Evolutionary conservation across 2,797 vertebrate genomes (phyloP).

Genomic region (Catharus ustulatus): DNA sequence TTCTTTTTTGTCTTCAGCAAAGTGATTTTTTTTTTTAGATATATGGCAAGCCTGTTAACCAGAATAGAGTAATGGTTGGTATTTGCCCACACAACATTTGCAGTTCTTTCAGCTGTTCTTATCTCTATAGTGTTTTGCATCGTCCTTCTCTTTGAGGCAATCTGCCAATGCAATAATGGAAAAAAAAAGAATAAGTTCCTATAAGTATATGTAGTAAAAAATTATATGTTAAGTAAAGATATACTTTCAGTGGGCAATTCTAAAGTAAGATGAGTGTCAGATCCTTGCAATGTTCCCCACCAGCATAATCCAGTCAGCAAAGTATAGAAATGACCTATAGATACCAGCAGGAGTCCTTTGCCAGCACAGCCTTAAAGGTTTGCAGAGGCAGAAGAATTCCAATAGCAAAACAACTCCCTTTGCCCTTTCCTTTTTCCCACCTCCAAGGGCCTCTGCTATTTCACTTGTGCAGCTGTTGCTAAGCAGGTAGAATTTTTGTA

Average conservation of each 20-base stretch:
- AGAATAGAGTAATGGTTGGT: not conserved
- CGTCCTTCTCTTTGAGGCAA: not conserved
- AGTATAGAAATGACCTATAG: accelerated
- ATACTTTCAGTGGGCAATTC: not conserved
- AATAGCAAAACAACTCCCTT: not conserved
- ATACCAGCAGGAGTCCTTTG: not conserved
- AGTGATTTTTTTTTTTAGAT: not conserved
- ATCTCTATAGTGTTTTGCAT: not conserved
- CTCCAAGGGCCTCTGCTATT: not conserved
- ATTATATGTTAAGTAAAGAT: not conserved
- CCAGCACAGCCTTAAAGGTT: not conserved
- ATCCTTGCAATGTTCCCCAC: not conserved
- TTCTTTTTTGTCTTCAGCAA: not conserved
- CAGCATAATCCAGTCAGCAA: not conserved
- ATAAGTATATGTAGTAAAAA: not conserved
- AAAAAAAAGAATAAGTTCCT: not conserved
- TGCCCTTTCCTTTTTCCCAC: not conserved
- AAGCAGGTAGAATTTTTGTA: not conserved
- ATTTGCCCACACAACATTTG: not conserved
- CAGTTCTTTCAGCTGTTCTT: not conserved
- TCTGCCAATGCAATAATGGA: not conserved
- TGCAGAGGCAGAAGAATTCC: not conserved
- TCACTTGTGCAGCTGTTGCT: not conserved
- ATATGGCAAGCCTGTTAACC: not conserved
- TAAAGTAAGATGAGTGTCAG: not conserved